These are phyloP conservation scores for Samia ricini DNA, from an alignment of 1,140 invertebrate species.

Conservation along the genomic window DNA sequence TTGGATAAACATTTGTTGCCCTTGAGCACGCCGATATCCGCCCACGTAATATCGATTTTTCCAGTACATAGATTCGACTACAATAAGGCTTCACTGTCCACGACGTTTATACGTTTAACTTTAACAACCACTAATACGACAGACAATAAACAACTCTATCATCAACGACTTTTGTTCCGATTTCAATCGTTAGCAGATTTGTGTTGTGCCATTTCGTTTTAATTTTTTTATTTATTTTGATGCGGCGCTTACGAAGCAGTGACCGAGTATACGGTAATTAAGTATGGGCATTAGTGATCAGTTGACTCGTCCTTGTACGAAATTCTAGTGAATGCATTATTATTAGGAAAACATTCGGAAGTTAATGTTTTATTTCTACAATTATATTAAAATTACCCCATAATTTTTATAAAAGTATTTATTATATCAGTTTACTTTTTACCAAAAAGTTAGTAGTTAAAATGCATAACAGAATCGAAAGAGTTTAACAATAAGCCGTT, in stretches of 20 bases:
- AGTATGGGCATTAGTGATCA: conserved; percentile 44
- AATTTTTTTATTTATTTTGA: too few species aligned
- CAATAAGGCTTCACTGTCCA: conserved; percentile 55
- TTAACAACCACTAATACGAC: neutral
- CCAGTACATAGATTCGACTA: conserved; percentile 54
- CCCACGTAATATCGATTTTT: conserved; percentile 66
- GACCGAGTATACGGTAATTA: conserved; percentile 45
- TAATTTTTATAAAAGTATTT: too few species aligned
- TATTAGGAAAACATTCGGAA: neutral
- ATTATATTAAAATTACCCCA: too few species aligned
- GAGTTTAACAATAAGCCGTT: too few species aligned
- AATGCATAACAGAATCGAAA: too few species aligned
- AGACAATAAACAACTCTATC: conserved; percentile 28
- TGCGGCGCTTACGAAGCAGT: conserved; percentile 17
- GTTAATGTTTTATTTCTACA: neutral
- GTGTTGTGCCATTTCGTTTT: conserved; percentile 23
- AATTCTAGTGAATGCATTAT: conserved; percentile 8
- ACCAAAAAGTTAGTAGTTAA: too few species aligned
- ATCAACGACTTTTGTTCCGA: neutral
- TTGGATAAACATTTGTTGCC: neutral
- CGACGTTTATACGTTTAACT: conserved; percentile 27
- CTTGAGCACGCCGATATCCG: conserved; percentile 37
- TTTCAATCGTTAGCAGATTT: neutral
- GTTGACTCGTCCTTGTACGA: conserved; percentile 17
- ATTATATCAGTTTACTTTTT: too few species aligned